Percentiles rank a stretch among this genome's conserved stretches.
These are phyloP conservation scores for Hetaerina americana DNA, from an alignment of 1,140 invertebrate species.

Conservation along the genomic window DNA sequence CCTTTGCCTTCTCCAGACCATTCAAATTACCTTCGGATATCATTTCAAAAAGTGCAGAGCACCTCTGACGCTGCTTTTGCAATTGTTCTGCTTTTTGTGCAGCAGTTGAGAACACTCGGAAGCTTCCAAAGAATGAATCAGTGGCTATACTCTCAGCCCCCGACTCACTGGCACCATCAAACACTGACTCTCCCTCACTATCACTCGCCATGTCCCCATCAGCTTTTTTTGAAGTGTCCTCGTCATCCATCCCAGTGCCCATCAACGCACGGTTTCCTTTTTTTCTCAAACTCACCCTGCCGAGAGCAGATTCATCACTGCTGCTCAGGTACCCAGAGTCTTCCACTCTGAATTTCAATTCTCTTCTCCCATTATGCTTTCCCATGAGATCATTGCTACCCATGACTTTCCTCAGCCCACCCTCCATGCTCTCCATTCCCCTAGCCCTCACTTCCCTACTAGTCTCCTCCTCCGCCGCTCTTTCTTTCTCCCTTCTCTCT, in stretches of 20 bases:
- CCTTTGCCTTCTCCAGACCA: neutral
- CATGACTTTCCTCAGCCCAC: neutral
- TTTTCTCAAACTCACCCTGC: constrained; percentile 28
- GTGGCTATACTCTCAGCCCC: constrained; percentile 72
- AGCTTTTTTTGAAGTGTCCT: constrained; percentile 26
- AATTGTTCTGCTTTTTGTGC: neutral
- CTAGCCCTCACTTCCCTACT: neutral
- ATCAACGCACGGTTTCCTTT: constrained; percentile 28
- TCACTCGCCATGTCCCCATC: constrained; percentile 39
- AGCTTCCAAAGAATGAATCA: constrained; percentile 50
- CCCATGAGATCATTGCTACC: neutral
- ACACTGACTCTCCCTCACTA: constrained; percentile 41
- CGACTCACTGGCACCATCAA: constrained; percentile 65
- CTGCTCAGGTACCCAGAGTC: constrained; percentile 66
- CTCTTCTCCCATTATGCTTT: neutral
- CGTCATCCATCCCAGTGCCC: constrained; percentile 35
- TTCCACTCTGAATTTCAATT: constrained; percentile 25
- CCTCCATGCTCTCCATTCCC: neutral
- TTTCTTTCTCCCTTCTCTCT: constrained; percentile 10
- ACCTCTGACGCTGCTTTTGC: neutral
- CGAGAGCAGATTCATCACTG: constrained; percentile 42
- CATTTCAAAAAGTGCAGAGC: neutral
- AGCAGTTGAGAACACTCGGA: neutral
- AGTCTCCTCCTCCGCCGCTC: neutral
- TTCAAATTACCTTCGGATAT: neutral